Evolutionary conservation across 2,797 vertebrate genomes (phyloP).

Genomic region (Sphenodon punctatus): DNA sequence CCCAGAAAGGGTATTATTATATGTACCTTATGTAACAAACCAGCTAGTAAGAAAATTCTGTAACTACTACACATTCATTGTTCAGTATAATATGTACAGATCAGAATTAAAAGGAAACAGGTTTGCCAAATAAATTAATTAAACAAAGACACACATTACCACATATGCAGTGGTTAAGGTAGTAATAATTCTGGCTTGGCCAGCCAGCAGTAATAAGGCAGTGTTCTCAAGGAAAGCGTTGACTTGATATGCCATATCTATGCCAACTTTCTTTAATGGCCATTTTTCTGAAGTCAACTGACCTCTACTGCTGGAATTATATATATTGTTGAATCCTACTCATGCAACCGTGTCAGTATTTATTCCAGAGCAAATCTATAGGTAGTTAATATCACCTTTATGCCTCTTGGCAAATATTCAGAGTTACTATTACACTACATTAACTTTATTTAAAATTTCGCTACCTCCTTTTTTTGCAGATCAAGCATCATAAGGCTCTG

Average conservation of each 20-base stretch:
- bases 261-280: not conserved
- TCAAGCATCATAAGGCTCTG: too few relatives aligned
- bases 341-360: not conserved
- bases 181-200: not conserved
- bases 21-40: too few relatives aligned
- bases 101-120: not conserved
- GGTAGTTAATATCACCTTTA: not conserved
- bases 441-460: not conserved
- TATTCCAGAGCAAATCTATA: not conserved
- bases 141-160: not conserved
- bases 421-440: not conserved
- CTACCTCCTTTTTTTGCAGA: not conserved
- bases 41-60: not conserved
- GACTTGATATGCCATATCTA: not conserved
- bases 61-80: not conserved
- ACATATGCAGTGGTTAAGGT: not conserved
- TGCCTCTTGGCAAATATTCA: slow-evolving; percentile 4
- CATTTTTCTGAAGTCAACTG: not conserved
- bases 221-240: not conserved
- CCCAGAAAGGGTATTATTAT: too few relatives aligned
- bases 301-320: not conserved
- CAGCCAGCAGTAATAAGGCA: not conserved
- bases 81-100: not conserved
- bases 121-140: not conserved
- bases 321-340: not conserved